phyloP scores from a whole-genome alignment of 2,113 vertebrate genomes.

The Argyrosomus japonicus region DNA sequence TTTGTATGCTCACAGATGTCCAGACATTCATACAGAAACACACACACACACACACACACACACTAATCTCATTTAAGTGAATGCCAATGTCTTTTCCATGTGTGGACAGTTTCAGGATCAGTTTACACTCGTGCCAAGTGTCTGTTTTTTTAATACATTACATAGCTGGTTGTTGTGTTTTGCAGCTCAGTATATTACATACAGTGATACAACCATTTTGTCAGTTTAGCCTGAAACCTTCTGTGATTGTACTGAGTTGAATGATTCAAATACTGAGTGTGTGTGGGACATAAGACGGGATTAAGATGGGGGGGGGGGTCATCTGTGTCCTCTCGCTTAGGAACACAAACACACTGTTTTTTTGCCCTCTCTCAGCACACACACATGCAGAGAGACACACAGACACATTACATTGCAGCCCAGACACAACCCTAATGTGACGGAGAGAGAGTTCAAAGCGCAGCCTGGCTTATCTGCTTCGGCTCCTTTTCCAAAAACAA shows the following conservation, averaged over 20 bases:
- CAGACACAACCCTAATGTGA: conserved; percentile 12
- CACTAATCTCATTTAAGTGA: neutral
- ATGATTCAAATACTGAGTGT: neutral
- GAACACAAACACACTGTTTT: conserved; percentile 51
- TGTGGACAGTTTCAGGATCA: conserved; percentile 37
- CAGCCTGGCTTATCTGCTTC: conserved; percentile 48
- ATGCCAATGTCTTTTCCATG: conserved; percentile 45
- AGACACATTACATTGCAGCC: neutral
- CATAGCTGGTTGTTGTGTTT: neutral
- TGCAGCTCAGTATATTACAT: too few relatives aligned
- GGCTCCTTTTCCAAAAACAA: conserved; percentile 70
- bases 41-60: neutral
- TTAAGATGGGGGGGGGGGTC: neutral
- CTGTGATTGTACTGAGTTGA: neutral
- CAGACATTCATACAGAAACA: neutral
- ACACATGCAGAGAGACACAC: neutral
- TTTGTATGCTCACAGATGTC: conserved; percentile 10
- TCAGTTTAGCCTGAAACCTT: neutral
- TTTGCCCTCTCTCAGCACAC: neutral
- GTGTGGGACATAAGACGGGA: neutral
- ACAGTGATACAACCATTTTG: neutral
- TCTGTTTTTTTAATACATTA: neutral
- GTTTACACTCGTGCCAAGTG: conserved; percentile 36
- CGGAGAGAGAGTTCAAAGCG: conserved; percentile 45
- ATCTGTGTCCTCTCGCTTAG: conserved; percentile 15